Conservation (phyloP, 2,888 invertebrate genomes). For the Rotaria sp. region DNA sequence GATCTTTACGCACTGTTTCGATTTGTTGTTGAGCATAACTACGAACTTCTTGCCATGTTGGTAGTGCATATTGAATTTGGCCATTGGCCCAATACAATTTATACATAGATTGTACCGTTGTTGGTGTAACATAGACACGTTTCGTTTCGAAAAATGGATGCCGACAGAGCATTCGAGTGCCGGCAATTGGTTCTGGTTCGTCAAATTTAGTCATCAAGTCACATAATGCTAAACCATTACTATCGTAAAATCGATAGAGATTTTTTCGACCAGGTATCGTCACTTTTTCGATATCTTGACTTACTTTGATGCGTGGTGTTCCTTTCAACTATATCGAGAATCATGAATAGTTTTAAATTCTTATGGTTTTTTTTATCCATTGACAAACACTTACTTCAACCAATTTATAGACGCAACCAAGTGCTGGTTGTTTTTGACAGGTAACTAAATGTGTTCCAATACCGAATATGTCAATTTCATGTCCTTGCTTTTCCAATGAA, state of each 20-base stretch:
- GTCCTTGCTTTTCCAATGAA: no score
- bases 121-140: no score
- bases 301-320: conserved; percentile 83
- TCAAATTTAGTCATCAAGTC: conserved; percentile 49
- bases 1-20: conserved; percentile 70
- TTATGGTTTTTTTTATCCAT: not conserved
- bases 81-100: conserved; percentile 80
- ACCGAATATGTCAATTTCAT: no score
- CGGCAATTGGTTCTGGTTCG: conserved; percentile 43
- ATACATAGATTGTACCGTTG: conserved; percentile 73
- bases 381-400: no score
- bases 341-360: not conserved
- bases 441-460: no score
- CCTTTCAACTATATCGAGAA: conserved; percentile 49
- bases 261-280: no score
- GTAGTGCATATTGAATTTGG: conserved; percentile 58
- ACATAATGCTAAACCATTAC: conserved; percentile 54
- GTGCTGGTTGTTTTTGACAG: no score
- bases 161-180: conserved; percentile 74
- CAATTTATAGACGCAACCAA: no score
- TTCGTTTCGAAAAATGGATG: conserved; percentile 92
- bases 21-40: conserved; percentile 72
- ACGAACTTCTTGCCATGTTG: conserved; percentile 69
- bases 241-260: conserved; percentile 63
- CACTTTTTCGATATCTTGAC: conserved; percentile 91